These are phyloP conservation scores for Neodiprion lecontei DNA, from an alignment of 1,140 invertebrate species.

Conservation along the genomic window DNA sequence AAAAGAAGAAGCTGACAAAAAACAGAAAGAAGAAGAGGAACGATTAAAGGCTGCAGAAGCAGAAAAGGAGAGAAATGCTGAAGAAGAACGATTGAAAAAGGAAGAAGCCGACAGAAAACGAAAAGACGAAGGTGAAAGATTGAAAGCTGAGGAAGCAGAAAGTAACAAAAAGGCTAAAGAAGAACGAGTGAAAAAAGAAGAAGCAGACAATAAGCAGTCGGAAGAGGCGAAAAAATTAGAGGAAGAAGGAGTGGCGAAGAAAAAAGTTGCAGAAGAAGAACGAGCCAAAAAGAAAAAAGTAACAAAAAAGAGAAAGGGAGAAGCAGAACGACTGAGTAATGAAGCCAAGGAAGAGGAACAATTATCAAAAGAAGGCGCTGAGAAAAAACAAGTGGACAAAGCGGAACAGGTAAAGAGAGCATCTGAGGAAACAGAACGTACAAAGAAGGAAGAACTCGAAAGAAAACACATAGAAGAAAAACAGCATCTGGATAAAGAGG, in stretches of 20 bases:
- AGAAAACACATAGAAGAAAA: slow-evolving; percentile 15
- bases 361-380: slow-evolving; percentile 21
- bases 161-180: slow-evolving; percentile 28
- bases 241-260: slow-evolving; percentile 18
- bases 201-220: not conserved
- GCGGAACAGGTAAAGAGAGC: slow-evolving; percentile 11
- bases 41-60: slow-evolving; percentile 30
- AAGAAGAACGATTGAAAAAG: slow-evolving; percentile 29
- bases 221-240: slow-evolving; percentile 17
- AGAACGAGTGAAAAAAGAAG: slow-evolving; percentile 13
- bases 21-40: slow-evolving; percentile 30
- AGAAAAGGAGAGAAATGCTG: slow-evolving; percentile 14
- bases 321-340: slow-evolving; percentile 10
- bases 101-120: slow-evolving; percentile 28
- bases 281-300: slow-evolving; percentile 11
- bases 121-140: slow-evolving; percentile 25
- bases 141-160: slow-evolving; percentile 27
- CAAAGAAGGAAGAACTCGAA: slow-evolving; percentile 18
- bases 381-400: slow-evolving; percentile 20
- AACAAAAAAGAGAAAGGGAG: slow-evolving; percentile 14
- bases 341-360: not conserved
- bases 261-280: slow-evolving; percentile 17
- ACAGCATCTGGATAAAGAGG: slow-evolving; percentile 20
- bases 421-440: slow-evolving; percentile 14
- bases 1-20: slow-evolving; percentile 29